Evolutionary conservation across 2,113 vertebrate species (phyloP).

Genomic region (Terrapene triunguis): DNA sequence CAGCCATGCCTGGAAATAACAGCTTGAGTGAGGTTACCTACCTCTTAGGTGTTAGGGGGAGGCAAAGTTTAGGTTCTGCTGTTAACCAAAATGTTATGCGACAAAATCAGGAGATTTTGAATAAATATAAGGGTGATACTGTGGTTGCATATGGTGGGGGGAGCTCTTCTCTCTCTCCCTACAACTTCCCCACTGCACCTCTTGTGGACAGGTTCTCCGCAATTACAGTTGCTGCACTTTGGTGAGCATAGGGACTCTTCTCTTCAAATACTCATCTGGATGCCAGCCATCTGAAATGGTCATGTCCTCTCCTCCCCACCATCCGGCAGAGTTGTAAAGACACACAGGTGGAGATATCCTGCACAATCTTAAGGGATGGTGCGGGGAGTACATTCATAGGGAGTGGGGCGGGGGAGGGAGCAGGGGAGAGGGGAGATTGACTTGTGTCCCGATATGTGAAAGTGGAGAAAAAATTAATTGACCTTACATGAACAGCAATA

Average conservation of each 20-base stretch:
- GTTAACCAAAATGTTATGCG: background rate
- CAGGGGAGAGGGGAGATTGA: background rate
- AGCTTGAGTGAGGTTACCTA: background rate
- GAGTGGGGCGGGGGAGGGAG: background rate
- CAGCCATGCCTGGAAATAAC: background rate
- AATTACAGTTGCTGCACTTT: background rate
- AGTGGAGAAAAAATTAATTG: background rate
- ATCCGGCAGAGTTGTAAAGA: background rate
- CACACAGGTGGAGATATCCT: background rate
- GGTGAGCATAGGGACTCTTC: background rate
- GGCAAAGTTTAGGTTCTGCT: background rate
- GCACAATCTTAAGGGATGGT: background rate
- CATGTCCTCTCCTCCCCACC: background rate
- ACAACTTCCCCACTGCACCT: background rate
- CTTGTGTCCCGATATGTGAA: no score
- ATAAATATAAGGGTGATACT: background rate
- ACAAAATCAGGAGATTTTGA: background rate
- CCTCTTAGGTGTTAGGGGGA: slow-evolving; percentile 19
- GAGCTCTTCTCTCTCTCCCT: background rate
- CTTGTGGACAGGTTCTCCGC: background rate
- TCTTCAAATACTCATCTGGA: background rate
- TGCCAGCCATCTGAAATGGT: background rate
- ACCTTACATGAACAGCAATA: background rate
- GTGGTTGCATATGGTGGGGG: background rate
- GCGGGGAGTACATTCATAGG: background rate